Evolutionary conservation across 2,797 vertebrate genomes (phyloP).

Genomic region (Neoniphon sammara): DNA sequence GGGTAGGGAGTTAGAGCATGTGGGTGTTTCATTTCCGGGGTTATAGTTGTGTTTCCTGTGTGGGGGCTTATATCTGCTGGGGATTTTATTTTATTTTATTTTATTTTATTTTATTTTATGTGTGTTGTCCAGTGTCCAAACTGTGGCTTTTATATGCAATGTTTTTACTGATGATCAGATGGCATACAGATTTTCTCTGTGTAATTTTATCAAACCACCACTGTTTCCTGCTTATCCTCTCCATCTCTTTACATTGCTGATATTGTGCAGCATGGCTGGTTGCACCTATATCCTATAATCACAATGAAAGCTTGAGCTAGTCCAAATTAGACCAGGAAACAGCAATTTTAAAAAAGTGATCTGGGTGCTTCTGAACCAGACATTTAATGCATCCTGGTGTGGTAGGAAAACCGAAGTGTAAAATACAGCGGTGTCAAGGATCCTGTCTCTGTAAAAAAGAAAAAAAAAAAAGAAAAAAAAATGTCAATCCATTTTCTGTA

Average conservation of each 20-base stretch:
- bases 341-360: too few species aligned
- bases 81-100: neutral
- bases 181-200: too few species aligned
- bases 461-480: neutral
- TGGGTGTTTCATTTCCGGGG: conserved; percentile 17
- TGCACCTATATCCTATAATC: neutral
- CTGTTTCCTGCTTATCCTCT: neutral
- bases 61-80: neutral
- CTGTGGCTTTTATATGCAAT: conserved; percentile 3
- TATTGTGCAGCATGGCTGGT: neutral
- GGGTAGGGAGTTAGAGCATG: conserved; percentile 54
- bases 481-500: conserved; percentile 16
- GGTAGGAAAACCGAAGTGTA: too few species aligned
- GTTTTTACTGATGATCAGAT: neutral
- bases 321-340: neutral
- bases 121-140: neutral
- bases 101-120: too few species aligned
- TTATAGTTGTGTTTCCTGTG: conserved; percentile 29
- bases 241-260: neutral
- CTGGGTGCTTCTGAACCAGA: too few species aligned
- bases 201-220: neutral
- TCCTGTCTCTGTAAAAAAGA: neutral
- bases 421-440: neutral
- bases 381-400: too few species aligned
- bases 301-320: neutral